These are phyloP conservation scores for Plemyria rubiginata DNA, from an alignment of 2,888 invertebrate genomes.

Conservation along the genomic window DNA sequence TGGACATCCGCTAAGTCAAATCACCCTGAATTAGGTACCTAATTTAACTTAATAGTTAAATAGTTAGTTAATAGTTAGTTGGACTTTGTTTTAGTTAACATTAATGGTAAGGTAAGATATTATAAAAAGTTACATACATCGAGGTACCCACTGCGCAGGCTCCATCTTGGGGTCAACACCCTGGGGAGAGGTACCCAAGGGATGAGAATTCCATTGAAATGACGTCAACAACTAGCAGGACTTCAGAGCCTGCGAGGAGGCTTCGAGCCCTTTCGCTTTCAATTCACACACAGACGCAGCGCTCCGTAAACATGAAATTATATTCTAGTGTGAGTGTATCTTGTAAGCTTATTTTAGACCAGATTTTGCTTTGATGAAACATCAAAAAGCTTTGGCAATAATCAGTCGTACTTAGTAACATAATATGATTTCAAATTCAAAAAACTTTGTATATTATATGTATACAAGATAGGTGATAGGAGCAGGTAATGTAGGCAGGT, in stretches of 20 bases:
- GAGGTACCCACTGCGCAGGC: slow-evolving; percentile 36
- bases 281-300: slow-evolving; percentile 36
- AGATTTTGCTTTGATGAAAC: background rate
- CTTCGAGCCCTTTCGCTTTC: slow-evolving; percentile 59
- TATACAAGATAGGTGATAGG: no score
- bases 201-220: slow-evolving; percentile 81
- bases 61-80: no score
- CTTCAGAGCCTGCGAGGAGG: slow-evolving; percentile 64
- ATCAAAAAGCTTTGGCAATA: background rate
- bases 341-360: slow-evolving; percentile 25
- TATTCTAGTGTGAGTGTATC: slow-evolving; percentile 12
- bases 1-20: no score
- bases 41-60: no score
- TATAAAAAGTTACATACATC: background rate
- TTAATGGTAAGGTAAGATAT: background rate
- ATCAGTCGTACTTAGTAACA: no score
- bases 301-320: slow-evolving; percentile 8
- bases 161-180: slow-evolving; percentile 53
- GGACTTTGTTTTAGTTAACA: no score
- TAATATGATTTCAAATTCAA: no score
- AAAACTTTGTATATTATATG: no score
- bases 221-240: slow-evolving; percentile 86
- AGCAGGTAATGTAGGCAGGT: no score
- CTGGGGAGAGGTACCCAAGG: slow-evolving; percentile 74
- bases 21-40: no score